These are phyloP conservation scores for Sebastes itinus DNA, from an alignment of 2,797 vertebrate genomes.

Conservation along the genomic window DNA sequence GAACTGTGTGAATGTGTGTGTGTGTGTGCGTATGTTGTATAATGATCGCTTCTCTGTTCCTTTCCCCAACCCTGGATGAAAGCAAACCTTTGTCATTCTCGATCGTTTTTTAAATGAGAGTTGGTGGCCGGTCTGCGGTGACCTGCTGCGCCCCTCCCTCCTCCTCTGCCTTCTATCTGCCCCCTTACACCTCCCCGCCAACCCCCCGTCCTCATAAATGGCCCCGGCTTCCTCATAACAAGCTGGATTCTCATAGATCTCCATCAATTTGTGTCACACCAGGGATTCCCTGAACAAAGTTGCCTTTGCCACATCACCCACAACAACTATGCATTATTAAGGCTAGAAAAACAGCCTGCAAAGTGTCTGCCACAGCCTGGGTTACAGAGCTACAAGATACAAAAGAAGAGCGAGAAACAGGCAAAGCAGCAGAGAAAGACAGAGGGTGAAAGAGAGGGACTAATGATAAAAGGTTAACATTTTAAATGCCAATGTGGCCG, in stretches of 20 bases:
- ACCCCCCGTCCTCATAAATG: conserved; percentile 63
- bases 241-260: conserved; percentile 79
- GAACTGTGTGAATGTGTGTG: conserved; percentile 40
- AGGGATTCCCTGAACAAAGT: conserved; percentile 80
- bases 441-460: conserved; percentile 10
- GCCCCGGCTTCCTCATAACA: conserved; percentile 70
- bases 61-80: conserved; percentile 68
- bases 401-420: conserved; percentile 26
- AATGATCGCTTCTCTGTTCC: conserved; percentile 73
- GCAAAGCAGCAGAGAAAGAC: conserved; percentile 19
- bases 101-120: conserved; percentile 77
- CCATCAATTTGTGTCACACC: conserved; percentile 80
- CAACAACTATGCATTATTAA: conserved; percentile 83
- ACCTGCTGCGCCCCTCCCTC: conserved; percentile 71
- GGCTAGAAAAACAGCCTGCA: conserved; percentile 70
- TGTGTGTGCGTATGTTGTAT: conserved; percentile 58
- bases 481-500: conserved; percentile 48
- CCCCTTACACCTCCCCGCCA: conserved; percentile 39
- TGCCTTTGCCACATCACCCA: conserved; percentile 69
- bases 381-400: conserved; percentile 65
- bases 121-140: conserved; percentile 65
- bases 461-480: conserved; percentile 61
- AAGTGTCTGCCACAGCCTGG: conserved; percentile 67
- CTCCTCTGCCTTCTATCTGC: conserved; percentile 57
- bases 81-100: conserved; percentile 75